Evolutionary conservation across 2,113 vertebrate genomes (phyloP), one percentile per base, ranked within the genome.

Genomic region (Rhinopithecus roxellana): DNA sequence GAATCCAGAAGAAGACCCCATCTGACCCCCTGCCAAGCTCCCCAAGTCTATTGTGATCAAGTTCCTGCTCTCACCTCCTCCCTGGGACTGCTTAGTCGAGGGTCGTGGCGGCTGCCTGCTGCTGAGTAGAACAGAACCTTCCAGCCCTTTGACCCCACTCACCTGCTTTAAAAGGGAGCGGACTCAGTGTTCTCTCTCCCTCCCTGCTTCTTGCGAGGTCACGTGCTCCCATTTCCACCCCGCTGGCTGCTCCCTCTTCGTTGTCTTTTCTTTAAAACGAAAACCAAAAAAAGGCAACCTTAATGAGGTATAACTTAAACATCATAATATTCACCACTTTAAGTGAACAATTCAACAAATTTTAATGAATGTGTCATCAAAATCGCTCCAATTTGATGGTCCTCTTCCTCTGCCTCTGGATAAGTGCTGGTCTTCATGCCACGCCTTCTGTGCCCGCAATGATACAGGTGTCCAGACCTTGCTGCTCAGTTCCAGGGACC

Each of bases 141-240:
- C 14, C 43, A 38, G 61, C 38, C 93, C 59, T 50, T 43, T 25
- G 0, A 22, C 27, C 69, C 35, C 18, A 25, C 48, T 25, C 20
- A 1, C 7, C 25, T 61, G 38, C 52, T 50, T 64, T n/a, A 14
- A 12, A 38, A 52, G 6, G n/a, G 22, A 6, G 59, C 0, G 1
- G 55, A 61, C 2, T 0, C 40, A 8, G 59, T 9, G 48, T 22
- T 43, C 4, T 52, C 25, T 27, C 61, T 52, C 45, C 23, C 27
- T 14, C 22, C 50, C 64, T 0, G 4, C 5, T 9, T 20, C 35
- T 0, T 0, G 4, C 23, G 38, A 6, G 0, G 1, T 18, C n/a
- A 4, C 0, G 52, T 0, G 0, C 50, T 59, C 81, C 88, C 48
- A 5, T 22, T 40, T 69, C 30, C 50, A 23, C 3, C 35, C 8